These are phyloP conservation scores for Tetragonisca angustula DNA, from an alignment of 2,888 invertebrate species.

Conservation along the genomic window DNA sequence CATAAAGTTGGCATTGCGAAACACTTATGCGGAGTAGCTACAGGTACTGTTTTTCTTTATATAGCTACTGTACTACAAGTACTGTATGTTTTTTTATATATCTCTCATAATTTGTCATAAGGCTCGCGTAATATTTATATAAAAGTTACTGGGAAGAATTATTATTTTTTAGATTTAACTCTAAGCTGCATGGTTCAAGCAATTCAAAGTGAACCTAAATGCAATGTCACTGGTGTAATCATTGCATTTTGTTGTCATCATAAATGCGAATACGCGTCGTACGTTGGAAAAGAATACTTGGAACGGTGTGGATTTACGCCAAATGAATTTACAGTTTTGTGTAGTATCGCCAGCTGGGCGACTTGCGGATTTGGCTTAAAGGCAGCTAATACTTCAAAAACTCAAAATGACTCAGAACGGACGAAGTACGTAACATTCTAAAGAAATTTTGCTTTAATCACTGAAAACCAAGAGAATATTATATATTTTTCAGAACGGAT, in stretches of 20 bases:
- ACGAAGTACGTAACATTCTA: constrained; percentile 18
- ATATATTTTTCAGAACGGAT: constrained; percentile 15
- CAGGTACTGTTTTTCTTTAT: constrained; percentile 85
- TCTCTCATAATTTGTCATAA: not conserved
- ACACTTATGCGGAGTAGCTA: constrained; percentile 95
- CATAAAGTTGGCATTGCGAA: constrained; percentile 90
- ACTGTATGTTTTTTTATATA: not conserved
- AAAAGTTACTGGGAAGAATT: not conserved
- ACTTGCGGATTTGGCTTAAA: constrained; percentile 91
- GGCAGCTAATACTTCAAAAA: constrained; percentile 75
- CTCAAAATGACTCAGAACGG: constrained; percentile 26
- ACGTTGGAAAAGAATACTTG: constrained; percentile 89
- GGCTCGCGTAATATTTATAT: not conserved
- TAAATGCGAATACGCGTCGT: constrained; percentile 90
- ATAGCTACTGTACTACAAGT: no score
- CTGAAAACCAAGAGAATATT: not conserved
- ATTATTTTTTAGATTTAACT: constrained; percentile 87
- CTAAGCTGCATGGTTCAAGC: constrained; percentile 87
- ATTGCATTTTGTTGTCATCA: constrained; percentile 97
- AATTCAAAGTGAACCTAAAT: constrained; percentile 76
- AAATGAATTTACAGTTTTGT: constrained; percentile 90
- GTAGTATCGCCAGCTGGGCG: constrained; percentile 95
- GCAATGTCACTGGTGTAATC: constrained; percentile 86
- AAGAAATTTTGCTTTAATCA: not conserved
- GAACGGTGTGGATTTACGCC: constrained; percentile 85